Conservation (phyloP, 1,140 invertebrate species). For the Globodera ellingtonae region DNA sequence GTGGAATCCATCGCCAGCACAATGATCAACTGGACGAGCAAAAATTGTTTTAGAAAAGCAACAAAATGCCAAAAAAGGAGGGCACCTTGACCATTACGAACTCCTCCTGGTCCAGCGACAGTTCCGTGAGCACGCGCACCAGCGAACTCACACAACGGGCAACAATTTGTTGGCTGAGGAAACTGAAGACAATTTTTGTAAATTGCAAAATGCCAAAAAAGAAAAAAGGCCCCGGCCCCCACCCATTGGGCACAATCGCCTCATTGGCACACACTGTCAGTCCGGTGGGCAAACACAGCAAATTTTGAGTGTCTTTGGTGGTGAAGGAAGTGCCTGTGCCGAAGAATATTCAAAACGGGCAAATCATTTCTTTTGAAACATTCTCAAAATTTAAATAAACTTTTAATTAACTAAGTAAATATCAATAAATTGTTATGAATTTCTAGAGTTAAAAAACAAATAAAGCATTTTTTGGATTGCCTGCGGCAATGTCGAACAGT, state of each 20-base stretch:
- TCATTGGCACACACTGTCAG: conserved; percentile 50
- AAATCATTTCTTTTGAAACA: too few species aligned
- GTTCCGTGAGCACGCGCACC: conserved; percentile 36
- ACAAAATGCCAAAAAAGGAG: not conserved
- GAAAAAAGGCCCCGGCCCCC: not conserved
- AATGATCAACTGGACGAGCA: conserved; percentile 25
- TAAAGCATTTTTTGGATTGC: conserved; percentile 23
- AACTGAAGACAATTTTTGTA: conserved; percentile 30
- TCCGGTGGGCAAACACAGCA: conserved; percentile 53
- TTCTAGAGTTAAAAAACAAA: not conserved
- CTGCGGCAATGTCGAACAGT: conserved; percentile 51
- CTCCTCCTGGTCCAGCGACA: conserved; percentile 45
- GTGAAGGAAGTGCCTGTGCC: conserved; percentile 19
- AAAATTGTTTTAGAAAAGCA: not conserved
- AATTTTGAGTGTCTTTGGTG: conserved; percentile 44
- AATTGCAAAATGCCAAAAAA: not conserved
- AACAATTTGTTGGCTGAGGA: conserved; percentile 51
- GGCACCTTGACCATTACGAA: conserved; percentile 48
- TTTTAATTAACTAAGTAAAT: too few species aligned
- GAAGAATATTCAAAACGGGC: too few species aligned
- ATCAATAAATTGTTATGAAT: too few species aligned
- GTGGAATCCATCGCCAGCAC: conserved; percentile 28
- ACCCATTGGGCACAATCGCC: conserved; percentile 45
- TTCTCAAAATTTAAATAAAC: too few species aligned
- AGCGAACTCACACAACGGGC: conserved; percentile 40